Evolutionary conservation across 2,113 vertebrate species (phyloP).

Genomic region (Clarias gariepinus): DNA sequence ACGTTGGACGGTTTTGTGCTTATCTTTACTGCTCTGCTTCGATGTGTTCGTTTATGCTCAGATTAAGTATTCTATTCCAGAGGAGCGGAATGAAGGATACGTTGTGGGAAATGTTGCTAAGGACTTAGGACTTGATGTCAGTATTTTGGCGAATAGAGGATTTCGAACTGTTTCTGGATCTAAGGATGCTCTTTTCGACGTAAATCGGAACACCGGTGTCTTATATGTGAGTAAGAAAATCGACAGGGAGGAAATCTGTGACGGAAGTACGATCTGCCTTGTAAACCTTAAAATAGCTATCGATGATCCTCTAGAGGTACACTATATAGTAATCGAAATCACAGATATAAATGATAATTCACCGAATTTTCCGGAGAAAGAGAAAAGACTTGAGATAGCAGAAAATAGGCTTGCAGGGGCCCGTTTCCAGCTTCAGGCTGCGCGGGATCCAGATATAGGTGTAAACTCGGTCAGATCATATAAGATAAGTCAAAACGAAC

Average conservation of each 20-base stretch:
- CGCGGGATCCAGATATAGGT: conserved; percentile 57
- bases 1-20: background rate
- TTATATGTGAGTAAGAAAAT: conserved; percentile 50
- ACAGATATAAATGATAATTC: conserved; percentile 56
- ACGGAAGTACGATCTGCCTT: conserved; percentile 30
- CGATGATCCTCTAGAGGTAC: conserved; percentile 56
- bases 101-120: conserved; percentile 59
- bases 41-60: conserved; percentile 39
- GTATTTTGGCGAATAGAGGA: conserved; percentile 34
- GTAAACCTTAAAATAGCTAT: conserved; percentile 54
- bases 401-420: conserved; percentile 42
- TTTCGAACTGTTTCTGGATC: conserved; percentile 56
- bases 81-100: conserved; percentile 47
- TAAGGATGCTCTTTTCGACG: conserved; percentile 45
- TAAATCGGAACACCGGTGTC: conserved; percentile 55
- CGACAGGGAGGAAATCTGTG: conserved; percentile 57
- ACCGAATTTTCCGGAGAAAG: conserved; percentile 45
- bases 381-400: conserved; percentile 35
- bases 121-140: conserved; percentile 57
- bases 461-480: conserved; percentile 59
- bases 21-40: conserved; percentile 22
- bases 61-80: conserved; percentile 57
- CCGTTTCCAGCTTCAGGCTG: conserved; percentile 54
- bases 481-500: conserved; percentile 64
- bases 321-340: conserved; percentile 50